phyloP scores from a whole-genome alignment of 1,140 invertebrate genomes.

The Drosophila micromelanica region DNA sequence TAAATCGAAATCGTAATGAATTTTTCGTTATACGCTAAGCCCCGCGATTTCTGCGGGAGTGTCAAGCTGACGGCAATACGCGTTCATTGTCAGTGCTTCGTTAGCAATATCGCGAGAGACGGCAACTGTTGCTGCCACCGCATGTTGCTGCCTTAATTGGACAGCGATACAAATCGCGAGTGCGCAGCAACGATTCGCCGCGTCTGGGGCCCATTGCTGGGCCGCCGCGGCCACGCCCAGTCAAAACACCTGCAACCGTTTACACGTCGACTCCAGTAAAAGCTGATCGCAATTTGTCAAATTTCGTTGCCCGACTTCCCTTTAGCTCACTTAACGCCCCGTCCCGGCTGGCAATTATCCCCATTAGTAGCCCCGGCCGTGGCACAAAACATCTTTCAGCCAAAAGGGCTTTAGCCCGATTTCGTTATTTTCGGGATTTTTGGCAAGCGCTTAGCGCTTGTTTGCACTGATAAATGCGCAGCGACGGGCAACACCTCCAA shows the following conservation, averaged over 20 bases:
- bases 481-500: conserved; percentile 45
- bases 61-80: conserved; percentile 75
- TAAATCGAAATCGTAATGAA: conserved; percentile 83
- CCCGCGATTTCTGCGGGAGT: conserved; percentile 61
- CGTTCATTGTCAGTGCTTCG: conserved; percentile 78
- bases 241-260: conserved; percentile 79
- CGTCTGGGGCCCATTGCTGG: conserved; percentile 8
- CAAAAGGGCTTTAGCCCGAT: conserved; percentile 51
- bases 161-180: conserved; percentile 76
- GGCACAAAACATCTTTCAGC: conserved; percentile 51
- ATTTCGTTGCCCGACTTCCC: conserved; percentile 35
- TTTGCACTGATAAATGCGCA: conserved; percentile 80
- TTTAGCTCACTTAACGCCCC: conserved; percentile 66
- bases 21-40: conserved; percentile 58
- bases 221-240: conserved; percentile 56
- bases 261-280: conserved; percentile 66
- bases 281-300: conserved; percentile 78
- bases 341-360: conserved; percentile 70
- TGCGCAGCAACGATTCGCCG: conserved; percentile 6
- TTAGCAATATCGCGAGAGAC: conserved; percentile 69
- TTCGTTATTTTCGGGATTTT: conserved; percentile 41
- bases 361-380: conserved; percentile 73
- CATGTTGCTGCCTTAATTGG: conserved; percentile 77
- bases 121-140: conserved; percentile 69
- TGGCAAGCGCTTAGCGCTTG: conserved; percentile 65